Conservation (phyloP, 2,113 vertebrate genomes). For the Typhlomys cinereus region DNA sequence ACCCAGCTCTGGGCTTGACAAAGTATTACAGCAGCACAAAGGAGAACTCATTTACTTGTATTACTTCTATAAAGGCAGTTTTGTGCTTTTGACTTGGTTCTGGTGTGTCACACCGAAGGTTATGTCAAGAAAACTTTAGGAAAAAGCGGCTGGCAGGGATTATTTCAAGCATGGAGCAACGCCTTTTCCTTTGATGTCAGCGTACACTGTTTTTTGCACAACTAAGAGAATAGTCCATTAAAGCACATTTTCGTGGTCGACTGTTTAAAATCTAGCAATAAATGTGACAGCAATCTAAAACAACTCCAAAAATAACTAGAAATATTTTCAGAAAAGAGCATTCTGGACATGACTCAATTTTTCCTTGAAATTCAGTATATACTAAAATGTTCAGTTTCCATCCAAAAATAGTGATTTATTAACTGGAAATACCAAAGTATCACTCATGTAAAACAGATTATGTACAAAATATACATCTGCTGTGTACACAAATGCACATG, state of each 20-base stretch:
- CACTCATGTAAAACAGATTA: constrained; percentile 36
- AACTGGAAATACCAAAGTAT: constrained; percentile 5
- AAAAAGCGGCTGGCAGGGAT: background rate
- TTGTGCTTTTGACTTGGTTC: background rate
- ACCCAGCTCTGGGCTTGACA: background rate
- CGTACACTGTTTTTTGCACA: background rate
- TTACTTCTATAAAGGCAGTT: background rate
- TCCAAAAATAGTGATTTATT: constrained; percentile 72
- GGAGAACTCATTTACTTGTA: background rate
- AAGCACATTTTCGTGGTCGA: background rate
- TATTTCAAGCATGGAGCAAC: background rate
- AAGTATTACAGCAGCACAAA: background rate
- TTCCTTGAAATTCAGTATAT: constrained; percentile 3
- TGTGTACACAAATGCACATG: constrained; percentile 37
- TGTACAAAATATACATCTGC: constrained; percentile 47
- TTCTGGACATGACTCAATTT: background rate
- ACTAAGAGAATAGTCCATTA: constrained; percentile 45
- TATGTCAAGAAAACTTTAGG: background rate
- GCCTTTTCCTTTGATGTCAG: constrained; percentile 11
- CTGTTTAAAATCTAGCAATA: constrained; percentile 17
- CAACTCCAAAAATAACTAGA: constrained; percentile 17
- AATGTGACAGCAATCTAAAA: constrained; percentile 24
- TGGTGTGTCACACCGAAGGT: background rate
- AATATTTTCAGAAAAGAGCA: background rate
- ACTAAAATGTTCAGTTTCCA: constrained; percentile 3